Base-by-base conservation (phyloP, 2,888 invertebrate genomes). In the Limnephilus lunatus region DNA sequence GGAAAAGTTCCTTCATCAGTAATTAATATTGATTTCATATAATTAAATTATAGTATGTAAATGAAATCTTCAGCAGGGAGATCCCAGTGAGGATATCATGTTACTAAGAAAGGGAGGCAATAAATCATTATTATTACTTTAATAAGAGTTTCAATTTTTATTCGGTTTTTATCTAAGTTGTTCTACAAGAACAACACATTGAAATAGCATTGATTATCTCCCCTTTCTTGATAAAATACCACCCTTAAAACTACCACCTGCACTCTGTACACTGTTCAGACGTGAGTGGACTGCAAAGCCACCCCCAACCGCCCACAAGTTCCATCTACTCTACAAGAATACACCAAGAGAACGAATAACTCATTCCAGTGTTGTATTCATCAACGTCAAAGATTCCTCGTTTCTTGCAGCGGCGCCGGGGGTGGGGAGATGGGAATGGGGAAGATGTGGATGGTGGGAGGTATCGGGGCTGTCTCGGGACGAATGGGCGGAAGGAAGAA, bases 321-420 rank as follows among this genome's bases (percentile, higher is more conserved):
- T 30, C 82, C 82, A 1, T 82, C 32, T 82, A 9, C 30, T 30
- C 32, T 15, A 31, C 31, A 82, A 82, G 82, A 82, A 82, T 30
- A 82, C 82, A 32, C 1, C 31, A 15, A 82, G 31, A 32, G 82
- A 82, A 19, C 32, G 82, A 82, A 82, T 82, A 82, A 82, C 31
- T 68, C 31, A 82, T 82, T 32, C 82, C 31, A 82, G 32, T 31
- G 89, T 91, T 91, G 92, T 92, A 93, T 93, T 92, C 93, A 92
- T 93, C 93, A 93, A 93, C 91, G 93, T 93, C 93, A 93, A 93
- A 92, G 92, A 93, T 93, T 90, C 90, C 92, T 91, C 90, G 87
- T 93, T 92, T 90, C 92, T 91, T 87, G 90, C 53, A 31, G 31
- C 53, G 44, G 68, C 68, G 9, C 68, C 68, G 68, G 68, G 68